These are phyloP conservation scores for Pipistrellus pipistrellus DNA, from an alignment of 2,797 vertebrate genomes.

Conservation along the genomic window DNA sequence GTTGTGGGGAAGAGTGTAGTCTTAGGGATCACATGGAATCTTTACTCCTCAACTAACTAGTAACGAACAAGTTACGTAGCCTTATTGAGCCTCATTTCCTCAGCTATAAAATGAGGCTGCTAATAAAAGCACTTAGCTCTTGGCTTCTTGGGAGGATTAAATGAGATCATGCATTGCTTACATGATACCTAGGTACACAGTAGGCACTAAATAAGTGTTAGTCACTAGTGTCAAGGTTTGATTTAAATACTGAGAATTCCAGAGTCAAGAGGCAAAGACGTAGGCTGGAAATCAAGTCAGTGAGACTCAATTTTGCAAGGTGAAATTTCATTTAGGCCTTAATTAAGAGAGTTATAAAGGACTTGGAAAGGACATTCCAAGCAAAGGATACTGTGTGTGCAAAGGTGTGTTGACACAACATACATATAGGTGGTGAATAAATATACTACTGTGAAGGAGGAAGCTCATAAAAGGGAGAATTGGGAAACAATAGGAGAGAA, in stretches of 20 bases:
- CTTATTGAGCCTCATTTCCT: constrained; percentile 1
- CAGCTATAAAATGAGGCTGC: constrained; percentile 11
- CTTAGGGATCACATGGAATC: neutral
- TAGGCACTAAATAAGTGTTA: constrained; percentile 20
- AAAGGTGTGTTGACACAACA: neutral
- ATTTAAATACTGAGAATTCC: constrained; percentile 26
- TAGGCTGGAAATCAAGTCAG: neutral
- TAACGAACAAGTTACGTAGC: neutral
- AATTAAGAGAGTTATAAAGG: constrained; percentile 28
- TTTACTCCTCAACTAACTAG: constrained; percentile 35
- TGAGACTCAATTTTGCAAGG: neutral
- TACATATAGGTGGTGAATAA: neutral
- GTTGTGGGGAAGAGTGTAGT: neutral
- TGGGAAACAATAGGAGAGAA: neutral
- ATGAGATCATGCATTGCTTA: neutral
- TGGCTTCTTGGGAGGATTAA: constrained; percentile 17
- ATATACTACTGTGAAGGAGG: constrained; percentile 4
- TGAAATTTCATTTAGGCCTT: constrained; percentile 42
- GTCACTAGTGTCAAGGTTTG: neutral
- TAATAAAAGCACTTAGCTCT: constrained; percentile 30
- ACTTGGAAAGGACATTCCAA: constrained; percentile 25
- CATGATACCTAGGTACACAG: constrained; percentile 24
- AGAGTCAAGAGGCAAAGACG: neutral
- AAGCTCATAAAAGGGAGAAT: neutral
- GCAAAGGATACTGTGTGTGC: neutral